Conservation (phyloP, 2,113 vertebrate genomes). For the Sminthopsis crassicaudata region DNA sequence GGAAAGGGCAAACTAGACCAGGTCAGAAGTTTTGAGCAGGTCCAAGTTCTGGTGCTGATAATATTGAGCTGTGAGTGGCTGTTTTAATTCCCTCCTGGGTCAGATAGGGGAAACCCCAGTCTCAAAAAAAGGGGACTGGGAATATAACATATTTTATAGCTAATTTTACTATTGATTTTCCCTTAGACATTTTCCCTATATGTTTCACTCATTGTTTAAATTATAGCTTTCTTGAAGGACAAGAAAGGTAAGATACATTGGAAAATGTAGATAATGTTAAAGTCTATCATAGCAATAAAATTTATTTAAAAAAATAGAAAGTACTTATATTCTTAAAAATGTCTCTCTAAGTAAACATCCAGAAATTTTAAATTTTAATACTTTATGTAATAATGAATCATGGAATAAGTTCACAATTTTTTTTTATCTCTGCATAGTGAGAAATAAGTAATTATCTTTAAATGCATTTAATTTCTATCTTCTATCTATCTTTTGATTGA, state of each 20-base stretch:
- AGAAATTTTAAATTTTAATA: constrained; percentile 3
- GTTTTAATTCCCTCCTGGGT: not conserved
- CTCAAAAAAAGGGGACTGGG: not conserved
- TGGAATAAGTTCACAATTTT: not conserved
- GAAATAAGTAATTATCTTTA: not conserved
- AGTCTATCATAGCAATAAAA: not conserved
- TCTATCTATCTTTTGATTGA: not conserved
- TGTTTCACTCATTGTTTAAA: not conserved
- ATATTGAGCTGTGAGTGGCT: not conserved
- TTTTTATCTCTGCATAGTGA: not conserved
- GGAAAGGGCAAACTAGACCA: not conserved
- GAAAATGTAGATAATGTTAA: not conserved
- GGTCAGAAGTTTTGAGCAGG: not conserved
- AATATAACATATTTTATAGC: not conserved
- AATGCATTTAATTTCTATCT: not conserved
- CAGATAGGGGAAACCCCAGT: too few species aligned
- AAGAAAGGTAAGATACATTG: not conserved
- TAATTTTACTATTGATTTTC: not conserved
- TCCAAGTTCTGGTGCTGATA: not conserved
- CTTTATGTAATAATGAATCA: constrained; percentile 1
- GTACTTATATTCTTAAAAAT: not conserved
- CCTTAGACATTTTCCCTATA: not conserved
- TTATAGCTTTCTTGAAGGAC: not conserved
- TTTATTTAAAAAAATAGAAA: not conserved
- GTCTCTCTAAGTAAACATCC: not conserved